Base-by-base conservation (phyloP, 2,113 vertebrate species). In the Pipa parva region DNA sequence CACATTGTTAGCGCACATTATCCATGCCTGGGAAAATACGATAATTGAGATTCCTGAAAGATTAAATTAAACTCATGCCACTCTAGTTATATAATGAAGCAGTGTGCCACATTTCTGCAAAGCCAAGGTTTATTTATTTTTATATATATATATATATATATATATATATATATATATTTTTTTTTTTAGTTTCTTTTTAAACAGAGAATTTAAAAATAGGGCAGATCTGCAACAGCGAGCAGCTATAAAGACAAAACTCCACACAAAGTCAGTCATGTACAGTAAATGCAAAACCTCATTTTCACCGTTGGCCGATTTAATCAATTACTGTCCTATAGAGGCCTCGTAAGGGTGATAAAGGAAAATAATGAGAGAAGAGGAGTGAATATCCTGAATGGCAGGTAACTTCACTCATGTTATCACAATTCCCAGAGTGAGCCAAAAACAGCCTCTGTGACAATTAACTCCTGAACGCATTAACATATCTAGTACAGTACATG, bases 251-350 rank as follows among this genome's bases (percentile, higher is more conserved):
- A 33, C 27, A 31, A 26, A 18, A 17, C 33, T 6, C 46, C 9
- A 22, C 46, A 45, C 22, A 45, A 26, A 12, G 2, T 22, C 36
- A 9, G 17, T 11, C 25, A n/a, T n/a, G 20, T 49, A 49, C 22
- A 15, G 22, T 45, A 24, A 29, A 36, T 18, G 20, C 29, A 25
- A 29, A 64, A 58, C 25, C 24, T 49, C 18, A 25, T 29, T 49
- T 57, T 25, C 54, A 52, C 31, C 59, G 69, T 64, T 71, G 70
- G 64, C 39, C 39, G 45, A 58, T 42, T 42, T 51, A 63, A 26
- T 52, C 45, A 59, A 58, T 64, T 48, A 54, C 36, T 24, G 39
- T 22, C 46, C 49, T 65, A 36, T 42, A 46, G 48, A 45, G 46
- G 52, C 27, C 33, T 52, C 24, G 15, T 24, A 27, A 10, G 21